Evolutionary conservation across 1,140 invertebrate species (phyloP).

Genomic region (Linepithema humile): DNA sequence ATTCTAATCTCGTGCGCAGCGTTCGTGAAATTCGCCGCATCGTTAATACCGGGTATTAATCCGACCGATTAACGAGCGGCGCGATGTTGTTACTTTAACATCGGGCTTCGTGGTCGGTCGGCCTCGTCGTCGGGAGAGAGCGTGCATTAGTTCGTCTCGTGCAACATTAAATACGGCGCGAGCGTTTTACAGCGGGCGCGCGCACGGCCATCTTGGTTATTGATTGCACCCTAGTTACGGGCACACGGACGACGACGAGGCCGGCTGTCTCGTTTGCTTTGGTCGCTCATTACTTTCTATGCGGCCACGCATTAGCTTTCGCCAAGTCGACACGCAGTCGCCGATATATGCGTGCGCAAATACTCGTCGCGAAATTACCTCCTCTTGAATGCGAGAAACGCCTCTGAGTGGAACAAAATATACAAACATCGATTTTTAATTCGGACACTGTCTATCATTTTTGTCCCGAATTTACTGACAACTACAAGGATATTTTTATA

Average conservation of each 20-base stretch:
- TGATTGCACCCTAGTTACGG: constrained; percentile 76
- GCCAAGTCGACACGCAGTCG: constrained; percentile 7
- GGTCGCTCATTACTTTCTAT: constrained; percentile 41
- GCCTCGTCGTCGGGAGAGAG: constrained; percentile 58
- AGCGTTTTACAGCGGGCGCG: constrained; percentile 76
- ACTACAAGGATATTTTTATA: neutral
- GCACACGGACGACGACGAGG: constrained; percentile 62
- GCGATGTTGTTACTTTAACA: constrained; percentile 54
- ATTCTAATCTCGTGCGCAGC: neutral
- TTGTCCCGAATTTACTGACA: too few species aligned
- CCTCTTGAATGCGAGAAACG: neutral
- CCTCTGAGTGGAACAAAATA: neutral
- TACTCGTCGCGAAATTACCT: constrained; percentile 13
- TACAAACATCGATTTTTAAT: neutral
- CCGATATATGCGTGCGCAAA: constrained; percentile 15
- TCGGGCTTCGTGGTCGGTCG: constrained; percentile 36
- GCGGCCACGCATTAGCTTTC: constrained; percentile 28
- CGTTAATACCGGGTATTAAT: constrained; percentile 31
- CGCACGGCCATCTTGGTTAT: constrained; percentile 77
- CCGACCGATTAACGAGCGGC: constrained; percentile 33
- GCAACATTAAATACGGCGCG: constrained; percentile 79
- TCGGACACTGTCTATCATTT: neutral
- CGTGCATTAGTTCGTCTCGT: constrained; percentile 74
- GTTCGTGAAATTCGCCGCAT: constrained; percentile 16
- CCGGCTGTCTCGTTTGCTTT: constrained; percentile 66